phyloP scores from a whole-genome alignment of 1,140 invertebrate species.

The Drosophila virilis region DNA sequence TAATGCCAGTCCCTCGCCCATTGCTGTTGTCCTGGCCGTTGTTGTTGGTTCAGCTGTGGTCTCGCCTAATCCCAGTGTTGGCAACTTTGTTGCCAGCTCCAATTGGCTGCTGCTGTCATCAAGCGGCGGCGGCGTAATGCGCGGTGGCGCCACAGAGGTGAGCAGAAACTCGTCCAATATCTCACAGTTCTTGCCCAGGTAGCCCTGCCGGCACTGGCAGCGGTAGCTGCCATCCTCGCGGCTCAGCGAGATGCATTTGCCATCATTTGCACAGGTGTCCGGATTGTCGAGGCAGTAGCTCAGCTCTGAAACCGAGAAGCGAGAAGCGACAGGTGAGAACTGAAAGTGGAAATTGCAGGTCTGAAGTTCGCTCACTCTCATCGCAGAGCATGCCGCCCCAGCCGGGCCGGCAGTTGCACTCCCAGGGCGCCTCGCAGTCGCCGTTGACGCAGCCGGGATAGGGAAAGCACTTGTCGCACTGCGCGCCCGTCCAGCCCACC shows the following conservation, averaged over 20 bases:
- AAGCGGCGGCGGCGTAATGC: conserved; percentile 77
- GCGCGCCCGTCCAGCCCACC: conserved; percentile 93
- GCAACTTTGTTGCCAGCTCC: conserved; percentile 39
- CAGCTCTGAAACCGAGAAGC: conserved; percentile 85
- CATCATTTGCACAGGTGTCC: conserved; percentile 90
- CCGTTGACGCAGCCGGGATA: conserved; percentile 95
- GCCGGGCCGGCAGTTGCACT: conserved; percentile 92
- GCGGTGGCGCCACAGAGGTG: conserved; percentile 83
- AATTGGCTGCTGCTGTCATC: conserved; percentile 47
- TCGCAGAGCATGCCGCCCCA: conserved; percentile 96
- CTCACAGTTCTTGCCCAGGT: conserved; percentile 87
- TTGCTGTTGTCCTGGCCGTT: conserved; percentile 17
- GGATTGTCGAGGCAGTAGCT: conserved; percentile 91
- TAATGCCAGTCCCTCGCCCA: too few species aligned
- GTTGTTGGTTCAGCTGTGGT: conserved; percentile 17
- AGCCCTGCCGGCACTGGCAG: conserved; percentile 88
- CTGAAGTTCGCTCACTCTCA: conserved; percentile 86
- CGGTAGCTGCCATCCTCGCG: conserved; percentile 90
- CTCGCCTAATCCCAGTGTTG: conserved; percentile 53
- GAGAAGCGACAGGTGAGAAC: conserved; percentile 23
- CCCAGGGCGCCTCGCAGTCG: conserved; percentile 93
- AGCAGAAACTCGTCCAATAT: conserved; percentile 83
- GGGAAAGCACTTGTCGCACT: conserved; percentile 92
- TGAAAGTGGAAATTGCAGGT: not conserved
- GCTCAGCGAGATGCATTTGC: conserved; percentile 91